Conservation (phyloP, 1,140 invertebrate species). For the Pseudomyrmex gracilis region DNA sequence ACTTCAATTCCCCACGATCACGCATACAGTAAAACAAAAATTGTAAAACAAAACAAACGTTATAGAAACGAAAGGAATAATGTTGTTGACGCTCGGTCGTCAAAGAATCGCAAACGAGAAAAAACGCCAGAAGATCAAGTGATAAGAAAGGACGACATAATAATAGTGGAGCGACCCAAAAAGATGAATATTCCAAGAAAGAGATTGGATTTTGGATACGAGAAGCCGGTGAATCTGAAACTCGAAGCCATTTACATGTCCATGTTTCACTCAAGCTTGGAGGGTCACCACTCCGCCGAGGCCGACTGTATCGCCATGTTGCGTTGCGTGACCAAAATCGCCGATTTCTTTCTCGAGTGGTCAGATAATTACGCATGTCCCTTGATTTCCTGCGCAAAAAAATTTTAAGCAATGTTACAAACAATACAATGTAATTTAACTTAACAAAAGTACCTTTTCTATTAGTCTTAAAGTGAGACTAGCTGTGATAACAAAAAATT, state of each 20-base stretch:
- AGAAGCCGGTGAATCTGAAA: conserved; percentile 81
- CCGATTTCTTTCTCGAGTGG: conserved; percentile 86
- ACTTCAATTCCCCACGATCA: background rate
- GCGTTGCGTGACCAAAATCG: conserved; percentile 85
- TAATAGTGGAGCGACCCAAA: background rate
- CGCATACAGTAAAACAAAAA: too few relatives aligned
- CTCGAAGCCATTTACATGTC: conserved; percentile 86
- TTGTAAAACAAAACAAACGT: background rate
- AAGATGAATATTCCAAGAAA: background rate
- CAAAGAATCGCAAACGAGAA: conserved; percentile 65
- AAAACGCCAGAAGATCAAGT: conserved; percentile 82
- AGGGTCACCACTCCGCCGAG: conserved; percentile 87
- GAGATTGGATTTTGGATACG: conserved; percentile 46
- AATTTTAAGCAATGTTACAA: background rate
- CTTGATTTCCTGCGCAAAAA: conserved; percentile 64
- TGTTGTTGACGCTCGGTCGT: background rate
- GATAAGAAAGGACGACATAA: conserved; percentile 2
- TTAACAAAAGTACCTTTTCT: background rate
- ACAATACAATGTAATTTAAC: background rate
- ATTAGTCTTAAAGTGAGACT: background rate
- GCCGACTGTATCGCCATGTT: conserved; percentile 87
- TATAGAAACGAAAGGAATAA: background rate
- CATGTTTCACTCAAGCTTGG: conserved; percentile 81
- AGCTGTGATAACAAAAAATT: background rate
- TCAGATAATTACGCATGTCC: conserved; percentile 85